Evolutionary conservation across 2,888 invertebrate species (phyloP), one percentile per base, ranked within the genome.

Genomic region (Uloborus plumipes): DNA sequence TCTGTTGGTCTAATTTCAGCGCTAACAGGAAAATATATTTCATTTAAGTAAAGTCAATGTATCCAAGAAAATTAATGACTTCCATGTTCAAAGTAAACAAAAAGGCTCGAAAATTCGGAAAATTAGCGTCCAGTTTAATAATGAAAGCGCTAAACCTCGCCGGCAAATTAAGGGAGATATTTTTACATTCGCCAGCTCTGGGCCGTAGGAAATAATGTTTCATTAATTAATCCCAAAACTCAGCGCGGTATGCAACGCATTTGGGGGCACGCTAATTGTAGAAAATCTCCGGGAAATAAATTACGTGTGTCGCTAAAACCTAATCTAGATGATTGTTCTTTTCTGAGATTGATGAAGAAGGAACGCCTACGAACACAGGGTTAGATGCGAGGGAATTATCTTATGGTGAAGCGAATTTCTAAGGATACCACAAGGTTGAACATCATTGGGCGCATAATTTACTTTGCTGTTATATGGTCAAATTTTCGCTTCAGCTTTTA

Each of bases 281-380:
- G 78, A 65, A 77, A 77, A 70, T 51, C 67, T 73, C 49, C 47
- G 55, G 72, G 47, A 73, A 80, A 74, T 69, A 81, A 81, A 74
- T 81, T 80, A 64, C 65, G 64, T 59, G 49, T 67, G 80, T 80
- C 74, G 77, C 77, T 78, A 70, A 65, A 78, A 49, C 71, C 70
- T 58, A 69, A 81, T 81, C 74, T 81, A 74, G 74, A 74, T 81
- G 74, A 81, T 74, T 81, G 74, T 74, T 81, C 80, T 53, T 49
- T 58, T 69, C 70, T 47, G 62, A 74, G 80, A 81, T 81, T 81
- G 74, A 80, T 81, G 80, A 74, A 81, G 61, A 69, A 74, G 80
- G 75, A 74, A 69, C 80, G 80, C 74, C 74, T 81, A 70, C 70
- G 39, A 67, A 81, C 62, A 62, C 47, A 39, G 51, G n/a, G 51